Evolutionary conservation across 2,888 invertebrate species (phyloP), one percentile per base, ranked within the genome.

Genomic region (Lissonota sp.): DNA sequence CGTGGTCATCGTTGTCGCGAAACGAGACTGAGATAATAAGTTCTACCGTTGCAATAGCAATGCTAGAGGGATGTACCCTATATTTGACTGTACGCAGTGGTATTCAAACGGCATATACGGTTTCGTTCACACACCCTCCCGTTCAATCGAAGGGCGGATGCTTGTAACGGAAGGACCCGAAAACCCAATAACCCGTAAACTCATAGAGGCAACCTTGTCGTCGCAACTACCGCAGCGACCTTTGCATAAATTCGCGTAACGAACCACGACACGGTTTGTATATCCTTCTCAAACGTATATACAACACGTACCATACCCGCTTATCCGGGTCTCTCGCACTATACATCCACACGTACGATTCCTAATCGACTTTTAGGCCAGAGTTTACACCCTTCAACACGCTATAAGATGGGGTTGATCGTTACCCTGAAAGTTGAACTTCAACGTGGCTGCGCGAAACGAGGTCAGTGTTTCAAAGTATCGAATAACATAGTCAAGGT

Each of bases 141-240:
- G 57, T 67, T 71, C 63, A 71, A 78, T 78, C 66, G 75, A 82
- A 78, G 66, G 67, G 63, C 16, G 58, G 53, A 57, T 67, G 62
- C 57, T 63, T 71, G 66, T 62, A 67, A 74, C 46, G 57, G 70
- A 74, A 78, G 74, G 81, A 78, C 73, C 78, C 69, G 72, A 79
- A 83, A 83, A 81, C 81, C 83, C 81, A 73, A 83, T 83, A 83
- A 83, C 83, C 81, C 74, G 78, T 73, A 79, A 80, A 81, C 64
- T 70, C 80, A 62, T 63, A 55, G 64, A 55, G 64, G 53, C 63
- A 58, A 12, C 42, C 26, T 16, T 44, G 40, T 40, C 62, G 71
- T 60, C 53, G 62, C 3, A 69, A 53, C 26, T 6, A 53, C 67
- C 64, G 62, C 16, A 49, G 51, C 70, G 73, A 78, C 81, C 81